Evolutionary conservation across 2,113 vertebrate genomes (phyloP), one percentile per base, ranked within the genome.

Genomic region (Dipodomys stephensi): DNA sequence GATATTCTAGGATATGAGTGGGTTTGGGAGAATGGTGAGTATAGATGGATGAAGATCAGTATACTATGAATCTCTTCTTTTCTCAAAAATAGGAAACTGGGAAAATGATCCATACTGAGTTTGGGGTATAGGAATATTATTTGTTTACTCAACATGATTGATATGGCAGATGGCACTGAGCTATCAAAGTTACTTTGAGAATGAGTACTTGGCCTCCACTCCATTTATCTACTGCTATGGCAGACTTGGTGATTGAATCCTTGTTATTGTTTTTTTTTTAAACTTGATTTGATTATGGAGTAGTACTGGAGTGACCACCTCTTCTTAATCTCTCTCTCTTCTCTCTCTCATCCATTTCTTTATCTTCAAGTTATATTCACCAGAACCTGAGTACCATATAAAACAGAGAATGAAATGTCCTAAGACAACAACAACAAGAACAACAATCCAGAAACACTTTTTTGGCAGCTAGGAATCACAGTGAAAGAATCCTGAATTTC

Each of bases 361-460:
- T 10, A 83, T 87, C 93, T 80, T 86, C 44, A 89, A 35, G 73
- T 71, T 92, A 46, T 16, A 23, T 39, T 69, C 11, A 30, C 83
- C 19, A 67, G 53, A 49, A 87, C 27, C 73, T 74, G 69, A 69
- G 76, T 3, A 13, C 23, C 67, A 77, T n/a, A 53, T 84, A 46
- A 81, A 30, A 64, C 23, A 64, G 68, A 89, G 30, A 88, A 80
- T 83, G 35, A 93, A 94, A 90, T 49, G 57, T 86, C 12, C 69
- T 27, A 57, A 93, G 78, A 90, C 19, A 72, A 87, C 44, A 57
- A 64, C 23, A 64, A 64, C 62, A 11, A 60, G 18, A 60, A 60
- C 62, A 23, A 18, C 12, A 64, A 57, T 23, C 80, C 5, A 10
- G 64, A 94, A 76, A 60, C 68, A 65, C 19, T 82, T 87, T 87